Percentiles rank a stretch among this genome's conserved stretches.
Evolutionary conservation across 2,888 invertebrate genomes (phyloP).

Genomic region (Machimus atricapillus): DNA sequence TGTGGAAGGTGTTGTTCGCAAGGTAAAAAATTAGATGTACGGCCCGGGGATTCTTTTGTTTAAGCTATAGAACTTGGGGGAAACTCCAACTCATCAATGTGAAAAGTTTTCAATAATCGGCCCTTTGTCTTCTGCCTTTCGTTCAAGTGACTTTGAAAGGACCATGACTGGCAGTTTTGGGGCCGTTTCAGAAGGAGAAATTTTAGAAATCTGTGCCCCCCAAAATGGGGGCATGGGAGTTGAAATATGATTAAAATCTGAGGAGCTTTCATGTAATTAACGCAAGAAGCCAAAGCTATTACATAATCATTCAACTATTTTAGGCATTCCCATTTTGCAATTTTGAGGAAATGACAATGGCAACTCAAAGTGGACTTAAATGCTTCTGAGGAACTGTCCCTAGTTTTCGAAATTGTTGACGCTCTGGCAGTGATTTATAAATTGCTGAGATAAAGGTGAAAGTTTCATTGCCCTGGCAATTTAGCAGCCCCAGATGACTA

Average conservation of each 20-base stretch:
- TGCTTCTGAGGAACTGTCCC: background rate
- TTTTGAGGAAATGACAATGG: background rate
- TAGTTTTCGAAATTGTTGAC: background rate
- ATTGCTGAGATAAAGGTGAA: too few species aligned
- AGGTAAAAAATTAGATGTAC: constrained; percentile 31
- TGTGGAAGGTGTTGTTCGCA: constrained; percentile 28
- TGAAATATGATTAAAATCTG: background rate
- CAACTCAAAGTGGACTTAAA: background rate
- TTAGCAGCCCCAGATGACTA: too few species aligned
- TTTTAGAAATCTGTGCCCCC: background rate
- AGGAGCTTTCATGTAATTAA: background rate
- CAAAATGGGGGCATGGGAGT: background rate
- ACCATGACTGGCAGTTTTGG: constrained; percentile 15
- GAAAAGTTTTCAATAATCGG: constrained; percentile 13
- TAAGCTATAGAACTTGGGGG: constrained; percentile 1
- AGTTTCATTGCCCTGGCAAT: too few species aligned
- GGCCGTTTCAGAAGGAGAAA: background rate
- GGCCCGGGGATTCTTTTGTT: background rate
- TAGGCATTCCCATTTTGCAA: background rate
- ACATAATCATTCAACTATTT: background rate
- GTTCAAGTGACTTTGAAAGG: background rate
- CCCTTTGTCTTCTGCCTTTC: constrained; percentile 16
- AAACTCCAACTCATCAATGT: constrained; percentile 34
- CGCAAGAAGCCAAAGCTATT: background rate
- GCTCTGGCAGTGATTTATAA: background rate